Conservation (phyloP, 2,888 invertebrate genomes). For the Drosophila rellima region DNA sequence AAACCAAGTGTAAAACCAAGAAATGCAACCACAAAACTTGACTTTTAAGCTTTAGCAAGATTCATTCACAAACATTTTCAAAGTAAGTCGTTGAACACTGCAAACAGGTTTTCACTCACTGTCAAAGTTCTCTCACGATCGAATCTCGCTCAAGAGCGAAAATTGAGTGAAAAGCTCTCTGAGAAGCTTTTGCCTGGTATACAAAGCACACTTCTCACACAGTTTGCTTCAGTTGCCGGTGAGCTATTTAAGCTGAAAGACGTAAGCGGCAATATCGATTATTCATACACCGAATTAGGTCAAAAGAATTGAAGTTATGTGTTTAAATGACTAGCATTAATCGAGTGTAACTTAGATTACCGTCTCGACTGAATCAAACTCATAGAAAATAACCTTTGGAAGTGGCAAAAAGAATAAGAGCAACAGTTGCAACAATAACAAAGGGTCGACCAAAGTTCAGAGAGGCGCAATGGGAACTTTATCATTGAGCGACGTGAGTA, state of each 20-base stretch:
- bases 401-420: background rate
- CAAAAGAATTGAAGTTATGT: background rate
- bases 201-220: background rate
- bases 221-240: conserved; percentile 16
- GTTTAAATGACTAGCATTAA: conserved; percentile 1
- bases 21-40: too few relatives aligned
- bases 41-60: too few relatives aligned
- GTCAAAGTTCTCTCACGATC: conserved; percentile 8
- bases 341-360: background rate
- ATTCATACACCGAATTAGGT: background rate
- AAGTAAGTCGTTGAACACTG: too few relatives aligned
- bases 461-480: conserved; percentile 48
- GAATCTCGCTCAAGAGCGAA: background rate
- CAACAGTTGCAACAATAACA: background rate
- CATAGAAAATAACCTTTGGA: conserved; percentile 33
- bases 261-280: background rate
- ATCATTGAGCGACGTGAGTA: conserved; percentile 55
- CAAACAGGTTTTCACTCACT: background rate
- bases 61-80: too few relatives aligned
- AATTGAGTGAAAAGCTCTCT: conserved; percentile 9
- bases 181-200: conserved; percentile 4
- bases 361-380: background rate
- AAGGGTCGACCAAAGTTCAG: conserved; percentile 37
- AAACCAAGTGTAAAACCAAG: too few relatives aligned
- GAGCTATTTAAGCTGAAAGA: background rate